Base-by-base conservation (phyloP, 2,888 invertebrate genomes). In the Elgonia sp. region DNA sequence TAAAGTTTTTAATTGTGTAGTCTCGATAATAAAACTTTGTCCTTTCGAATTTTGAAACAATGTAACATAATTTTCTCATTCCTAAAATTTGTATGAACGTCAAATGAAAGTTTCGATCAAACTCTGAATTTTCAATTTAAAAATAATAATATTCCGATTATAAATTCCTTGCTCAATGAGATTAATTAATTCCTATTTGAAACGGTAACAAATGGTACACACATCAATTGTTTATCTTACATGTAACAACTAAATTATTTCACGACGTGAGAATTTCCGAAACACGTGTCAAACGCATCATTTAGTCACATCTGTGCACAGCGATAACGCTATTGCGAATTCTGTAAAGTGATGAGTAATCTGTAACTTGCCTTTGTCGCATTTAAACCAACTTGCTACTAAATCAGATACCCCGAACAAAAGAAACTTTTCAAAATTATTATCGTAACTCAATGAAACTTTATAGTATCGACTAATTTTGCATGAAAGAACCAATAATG, bases 281-380 rank as follows among this genome's bases (percentile, higher is more conserved):
- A 14, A 20, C 16, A 29, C 55, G 8, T 72, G 72, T 55, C 21
- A 72, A 53, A 72, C 46, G 60, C 55, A 40, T 57, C 72, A 72
- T 57, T 72, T 20, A 40, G 57, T 20, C 39, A 9, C 37, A 46
- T 62, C 75, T 46, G 46, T 46, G 9, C 29, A 37, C 37, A 37
- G 65, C 50, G 73, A 82, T 75, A 82, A 73, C 73, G 18, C 65
- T 40, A 67, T 57, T 75, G 55, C 67, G 10, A 65, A 53, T 82
- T 67, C n/a, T 57, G 65, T 46, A 67, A 73, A 55, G 46, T 57
- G 69, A 76, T 69, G 67, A 75, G 75, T 69, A 84, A 84, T 76
- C 76, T 84, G 70, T 84, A 84, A 84, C 69, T 76, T 76, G 67
- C 18, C 69, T 84, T 76, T 84, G 83, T 76, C 55, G 29, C 60